A percentile compares a stretch with the other conserved stretches of the same genome.
These are phyloP conservation scores for Drosophila sordidula DNA, from an alignment of 2,888 invertebrate species.

Conservation along the genomic window DNA sequence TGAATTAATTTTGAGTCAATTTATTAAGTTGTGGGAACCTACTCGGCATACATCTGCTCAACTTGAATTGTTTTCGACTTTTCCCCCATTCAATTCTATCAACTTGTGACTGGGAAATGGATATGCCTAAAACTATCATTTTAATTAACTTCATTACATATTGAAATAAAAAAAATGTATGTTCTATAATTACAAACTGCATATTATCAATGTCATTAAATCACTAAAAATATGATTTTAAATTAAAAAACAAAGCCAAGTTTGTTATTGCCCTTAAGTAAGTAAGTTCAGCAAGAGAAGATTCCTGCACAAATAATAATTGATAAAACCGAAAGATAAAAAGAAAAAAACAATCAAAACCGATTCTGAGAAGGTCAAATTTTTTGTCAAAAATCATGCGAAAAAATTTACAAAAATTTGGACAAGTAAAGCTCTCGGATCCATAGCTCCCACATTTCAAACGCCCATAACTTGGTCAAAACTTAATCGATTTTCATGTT, in stretches of 20 bases:
- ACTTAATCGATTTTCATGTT: too few relatives aligned
- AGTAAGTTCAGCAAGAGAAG: background rate
- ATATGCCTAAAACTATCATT: slow-evolving; percentile 18
- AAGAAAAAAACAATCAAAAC: too few relatives aligned
- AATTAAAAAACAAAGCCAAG: background rate
- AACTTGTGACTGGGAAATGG: slow-evolving; percentile 29
- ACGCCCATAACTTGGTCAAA: too few relatives aligned
- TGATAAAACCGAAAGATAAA: too few relatives aligned
- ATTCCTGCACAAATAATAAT: too few relatives aligned
- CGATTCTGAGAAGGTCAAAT: too few relatives aligned
- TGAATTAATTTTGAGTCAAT: too few relatives aligned
- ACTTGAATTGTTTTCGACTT: slow-evolving; percentile 1
- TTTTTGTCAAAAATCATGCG: too few relatives aligned
- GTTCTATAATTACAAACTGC: background rate
- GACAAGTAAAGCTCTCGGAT: too few relatives aligned
- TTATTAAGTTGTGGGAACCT: slow-evolving; percentile 19
- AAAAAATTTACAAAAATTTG: too few relatives aligned
- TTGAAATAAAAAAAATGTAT: background rate
- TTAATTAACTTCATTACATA: slow-evolving; percentile 22
- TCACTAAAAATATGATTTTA: background rate
- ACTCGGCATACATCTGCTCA: too few relatives aligned
- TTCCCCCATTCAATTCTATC: slow-evolving; percentile 7
- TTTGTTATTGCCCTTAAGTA: background rate
- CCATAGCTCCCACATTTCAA: too few relatives aligned
- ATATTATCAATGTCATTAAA: background rate